These are phyloP conservation scores for Manduca sexta DNA, from an alignment of 1,140 invertebrate species.

Conservation along the genomic window DNA sequence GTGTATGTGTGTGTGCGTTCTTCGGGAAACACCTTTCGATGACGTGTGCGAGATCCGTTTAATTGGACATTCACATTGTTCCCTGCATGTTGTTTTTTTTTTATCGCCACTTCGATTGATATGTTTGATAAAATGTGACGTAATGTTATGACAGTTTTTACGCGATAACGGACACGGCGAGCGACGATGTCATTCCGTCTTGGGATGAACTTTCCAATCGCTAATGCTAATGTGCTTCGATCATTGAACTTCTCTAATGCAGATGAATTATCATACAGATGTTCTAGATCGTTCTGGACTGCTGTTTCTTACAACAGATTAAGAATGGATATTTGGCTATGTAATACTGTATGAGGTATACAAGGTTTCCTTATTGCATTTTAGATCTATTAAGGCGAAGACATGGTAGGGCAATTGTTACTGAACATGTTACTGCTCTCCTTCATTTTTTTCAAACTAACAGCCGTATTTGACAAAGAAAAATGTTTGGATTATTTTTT, in stretches of 20 bases:
- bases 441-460: no score
- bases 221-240: neutral
- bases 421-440: no score
- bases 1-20: slow-evolving; percentile 64
- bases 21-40: slow-evolving; percentile 73
- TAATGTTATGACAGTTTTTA: slow-evolving; percentile 5
- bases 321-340: no score
- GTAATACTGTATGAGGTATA: no score
- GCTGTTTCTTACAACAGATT: no score
- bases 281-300: no score
- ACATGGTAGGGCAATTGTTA: no score
- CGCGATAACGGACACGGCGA: no score
- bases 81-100: slow-evolving; percentile 50
- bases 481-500: no score
- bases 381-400: no score
- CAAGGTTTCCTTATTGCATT: no score
- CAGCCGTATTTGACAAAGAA: no score
- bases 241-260: neutral
- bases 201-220: neutral
- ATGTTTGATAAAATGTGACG: slow-evolving; percentile 20
- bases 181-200: neutral
- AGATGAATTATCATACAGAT: neutral
- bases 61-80: slow-evolving; percentile 71
- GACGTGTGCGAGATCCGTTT: slow-evolving; percentile 66
- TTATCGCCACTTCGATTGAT: slow-evolving; percentile 25